A percentile compares a stretch with the other conserved stretches of the same genome.
Conservation (phyloP, 2,113 vertebrate genomes). For the Heliornis fulica region DNA sequence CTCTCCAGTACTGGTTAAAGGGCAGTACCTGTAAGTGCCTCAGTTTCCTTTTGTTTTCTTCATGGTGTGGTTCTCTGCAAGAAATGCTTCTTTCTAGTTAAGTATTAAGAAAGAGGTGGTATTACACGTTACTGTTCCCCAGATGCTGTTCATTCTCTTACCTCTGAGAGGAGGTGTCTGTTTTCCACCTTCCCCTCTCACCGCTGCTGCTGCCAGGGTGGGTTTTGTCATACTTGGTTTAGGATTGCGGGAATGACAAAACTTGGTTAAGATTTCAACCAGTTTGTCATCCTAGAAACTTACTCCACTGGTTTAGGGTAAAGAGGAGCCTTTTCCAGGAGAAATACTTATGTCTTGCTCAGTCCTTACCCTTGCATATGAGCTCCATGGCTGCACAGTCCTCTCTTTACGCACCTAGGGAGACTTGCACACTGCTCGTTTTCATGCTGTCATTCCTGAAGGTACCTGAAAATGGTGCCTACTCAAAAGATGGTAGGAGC, state of each 20-base stretch:
- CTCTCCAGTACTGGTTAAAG: neutral
- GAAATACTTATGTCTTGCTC: neutral
- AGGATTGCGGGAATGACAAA: neutral
- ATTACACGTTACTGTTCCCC: neutral
- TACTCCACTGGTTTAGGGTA: neutral
- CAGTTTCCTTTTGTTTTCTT: neutral
- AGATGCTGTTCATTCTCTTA: neutral
- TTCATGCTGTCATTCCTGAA: neutral
- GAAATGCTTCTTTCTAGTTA: neutral
- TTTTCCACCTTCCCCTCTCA: rapidly evolving
- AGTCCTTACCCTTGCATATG: neutral
- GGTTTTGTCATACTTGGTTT: neutral
- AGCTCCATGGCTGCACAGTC: neutral
- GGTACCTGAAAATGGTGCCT: neutral
- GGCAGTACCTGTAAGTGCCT: neutral
- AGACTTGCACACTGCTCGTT: neutral
- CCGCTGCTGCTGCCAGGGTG: neutral
- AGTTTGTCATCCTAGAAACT: neutral
- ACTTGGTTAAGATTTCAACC: neutral
- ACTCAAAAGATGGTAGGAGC: neutral
- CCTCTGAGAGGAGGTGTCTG: rapidly evolving
- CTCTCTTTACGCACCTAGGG: neutral
- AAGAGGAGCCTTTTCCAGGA: neutral
- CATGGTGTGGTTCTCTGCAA: neutral
- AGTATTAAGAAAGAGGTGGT: neutral